Conservation (phyloP, 2,888 invertebrate genomes). For the Cybosia mesomella region DNA sequence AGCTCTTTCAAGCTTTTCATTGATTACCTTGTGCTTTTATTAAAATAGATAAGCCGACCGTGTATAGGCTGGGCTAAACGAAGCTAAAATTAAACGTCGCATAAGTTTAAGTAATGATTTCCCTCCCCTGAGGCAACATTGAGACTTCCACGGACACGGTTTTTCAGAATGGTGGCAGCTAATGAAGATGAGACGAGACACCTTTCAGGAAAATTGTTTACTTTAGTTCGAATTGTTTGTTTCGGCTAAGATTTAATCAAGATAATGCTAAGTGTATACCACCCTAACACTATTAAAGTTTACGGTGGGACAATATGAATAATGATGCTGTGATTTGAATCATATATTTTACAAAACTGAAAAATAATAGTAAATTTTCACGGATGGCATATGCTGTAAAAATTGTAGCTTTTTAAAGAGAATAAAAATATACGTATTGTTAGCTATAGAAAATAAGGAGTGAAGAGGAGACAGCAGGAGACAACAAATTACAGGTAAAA, state of each 20-base stretch:
- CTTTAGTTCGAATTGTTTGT: background rate
- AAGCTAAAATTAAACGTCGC: background rate
- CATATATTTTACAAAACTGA: no score
- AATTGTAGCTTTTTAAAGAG: no score
- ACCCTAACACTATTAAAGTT: background rate
- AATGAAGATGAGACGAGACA: background rate
- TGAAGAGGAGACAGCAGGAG: no score
- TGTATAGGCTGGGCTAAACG: background rate
- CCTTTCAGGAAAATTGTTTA: background rate
- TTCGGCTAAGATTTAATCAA: background rate
- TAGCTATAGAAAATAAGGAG: no score
- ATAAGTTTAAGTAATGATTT: slow-evolving; percentile 1
- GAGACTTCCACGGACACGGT: background rate
- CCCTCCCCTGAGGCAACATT: background rate
- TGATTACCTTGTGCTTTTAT: background rate
- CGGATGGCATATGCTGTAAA: no score
- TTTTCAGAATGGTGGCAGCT: background rate
- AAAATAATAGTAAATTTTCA: no score
- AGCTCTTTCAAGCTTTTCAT: background rate
- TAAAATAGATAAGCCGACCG: background rate
- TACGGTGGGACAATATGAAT: background rate
- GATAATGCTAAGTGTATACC: background rate
- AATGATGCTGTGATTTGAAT: no score
- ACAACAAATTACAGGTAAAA: no score
- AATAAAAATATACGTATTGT: no score